Conservation (phyloP, 2,113 vertebrate genomes). For the Chitala chitala region DNA sequence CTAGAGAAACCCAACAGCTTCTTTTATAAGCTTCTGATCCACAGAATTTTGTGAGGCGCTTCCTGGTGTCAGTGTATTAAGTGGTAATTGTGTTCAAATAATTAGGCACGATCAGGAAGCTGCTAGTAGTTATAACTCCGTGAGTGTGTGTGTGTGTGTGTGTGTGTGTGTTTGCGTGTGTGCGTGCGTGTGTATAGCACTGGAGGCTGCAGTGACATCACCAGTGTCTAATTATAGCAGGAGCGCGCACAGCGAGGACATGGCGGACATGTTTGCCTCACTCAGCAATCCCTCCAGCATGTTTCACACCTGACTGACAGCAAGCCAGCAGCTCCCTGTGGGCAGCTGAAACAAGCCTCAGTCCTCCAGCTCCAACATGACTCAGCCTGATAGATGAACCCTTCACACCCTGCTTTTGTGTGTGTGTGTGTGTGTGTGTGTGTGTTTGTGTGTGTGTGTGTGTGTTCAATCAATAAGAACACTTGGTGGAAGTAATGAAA, state of each 20-base stretch:
- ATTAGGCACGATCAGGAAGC: conserved; percentile 56
- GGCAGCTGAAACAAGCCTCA: conserved; percentile 23
- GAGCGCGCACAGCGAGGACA: conserved; percentile 52
- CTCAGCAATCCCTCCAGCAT: conserved; percentile 39
- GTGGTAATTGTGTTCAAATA: conserved; percentile 54
- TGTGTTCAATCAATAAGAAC: neutral
- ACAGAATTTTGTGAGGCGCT: conserved; percentile 41
- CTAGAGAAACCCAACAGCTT: neutral
- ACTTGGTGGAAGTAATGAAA: too few relatives aligned
- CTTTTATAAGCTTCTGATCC: conserved; percentile 47
- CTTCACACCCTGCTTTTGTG: conserved; percentile 31
- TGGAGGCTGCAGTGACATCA: conserved; percentile 61
- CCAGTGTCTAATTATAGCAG: conserved; percentile 57
- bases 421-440: neutral
- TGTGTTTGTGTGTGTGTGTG: neutral
- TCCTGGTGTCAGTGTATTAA: neutral
- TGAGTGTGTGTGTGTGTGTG: too few relatives aligned
- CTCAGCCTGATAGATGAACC: neutral
- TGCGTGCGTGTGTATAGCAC: conserved; percentile 38
- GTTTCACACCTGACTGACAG: conserved; percentile 47
- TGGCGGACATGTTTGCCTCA: conserved; percentile 39
- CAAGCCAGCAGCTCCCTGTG: too few relatives aligned
- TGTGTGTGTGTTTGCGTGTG: conserved; percentile 51
- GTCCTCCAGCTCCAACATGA: conserved; percentile 32
- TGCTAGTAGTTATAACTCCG: conserved; percentile 46